A percentile compares a stretch with the other conserved stretches of the same genome.
phyloP scores from a whole-genome alignment of 2,113 vertebrate genomes.

The Saimiri boliviensis region DNA sequence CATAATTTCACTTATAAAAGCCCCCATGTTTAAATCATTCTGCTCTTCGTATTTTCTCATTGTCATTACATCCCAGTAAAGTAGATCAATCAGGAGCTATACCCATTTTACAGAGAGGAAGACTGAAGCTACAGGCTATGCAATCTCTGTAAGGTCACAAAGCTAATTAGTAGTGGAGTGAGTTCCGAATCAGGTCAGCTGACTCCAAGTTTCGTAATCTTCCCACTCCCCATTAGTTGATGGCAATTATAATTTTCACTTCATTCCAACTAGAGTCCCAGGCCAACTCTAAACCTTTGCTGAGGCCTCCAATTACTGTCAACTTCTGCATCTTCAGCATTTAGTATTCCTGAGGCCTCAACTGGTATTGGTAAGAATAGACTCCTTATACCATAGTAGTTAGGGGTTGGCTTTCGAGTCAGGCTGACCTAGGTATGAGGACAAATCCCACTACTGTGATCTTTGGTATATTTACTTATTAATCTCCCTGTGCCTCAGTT shows the following conservation, averaged over 20 bases:
- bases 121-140: not conserved
- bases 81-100: not conserved
- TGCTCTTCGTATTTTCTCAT: not conserved
- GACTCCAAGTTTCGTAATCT: not conserved
- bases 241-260: too few species aligned
- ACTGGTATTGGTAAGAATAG: rapidly evolving
- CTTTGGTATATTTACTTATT: not conserved
- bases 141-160: not conserved
- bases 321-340: too few species aligned
- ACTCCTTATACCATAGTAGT: not conserved
- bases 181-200: too few species aligned
- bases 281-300: not conserved
- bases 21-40: not conserved
- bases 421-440: not conserved
- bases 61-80: not conserved
- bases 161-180: rapidly evolving
- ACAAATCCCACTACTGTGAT: not conserved
- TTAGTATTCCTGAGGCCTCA: too few species aligned
- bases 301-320: not conserved
- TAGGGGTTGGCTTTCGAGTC: not conserved
- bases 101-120: not conserved
- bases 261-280: not conserved
- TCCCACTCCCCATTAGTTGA: too few species aligned
- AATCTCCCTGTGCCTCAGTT: not conserved
- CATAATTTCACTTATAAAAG: not conserved